A percentile compares a stretch with the other conserved stretches of the same genome.
phyloP scores from a whole-genome alignment of 2,113 vertebrate genomes.

The Erinaceus europaeus region DNA sequence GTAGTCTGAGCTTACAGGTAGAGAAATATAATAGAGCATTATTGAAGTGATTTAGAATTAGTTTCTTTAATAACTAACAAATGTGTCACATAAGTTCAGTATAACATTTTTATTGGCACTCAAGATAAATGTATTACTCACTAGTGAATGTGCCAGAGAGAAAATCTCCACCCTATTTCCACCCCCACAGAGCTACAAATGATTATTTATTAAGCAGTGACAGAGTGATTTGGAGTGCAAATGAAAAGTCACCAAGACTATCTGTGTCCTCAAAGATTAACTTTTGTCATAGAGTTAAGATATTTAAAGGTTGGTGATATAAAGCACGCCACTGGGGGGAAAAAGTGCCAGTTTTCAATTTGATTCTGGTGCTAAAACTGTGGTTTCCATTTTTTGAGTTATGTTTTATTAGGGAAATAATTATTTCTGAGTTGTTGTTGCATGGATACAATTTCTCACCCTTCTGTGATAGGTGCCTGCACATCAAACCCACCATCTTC shows the following conservation, averaged over 20 bases:
- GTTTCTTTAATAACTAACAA: slow-evolving; percentile 67
- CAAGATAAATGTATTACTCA: slow-evolving; percentile 74
- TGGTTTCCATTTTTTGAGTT: neutral
- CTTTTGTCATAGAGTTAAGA: slow-evolving; percentile 15
- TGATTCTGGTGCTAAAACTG: slow-evolving; percentile 34
- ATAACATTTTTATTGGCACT: slow-evolving; percentile 75
- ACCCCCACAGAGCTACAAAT: slow-evolving; percentile 59
- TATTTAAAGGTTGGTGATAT: neutral
- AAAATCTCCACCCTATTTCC: slow-evolving; percentile 72
- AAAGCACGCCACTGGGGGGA: neutral
- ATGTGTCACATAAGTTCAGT: slow-evolving; percentile 68
- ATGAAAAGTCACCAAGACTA: slow-evolving; percentile 62
- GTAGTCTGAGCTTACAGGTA: slow-evolving; percentile 40
- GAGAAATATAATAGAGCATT: slow-evolving; percentile 31
- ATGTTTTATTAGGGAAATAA: too few species aligned
- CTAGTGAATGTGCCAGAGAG: slow-evolving; percentile 60
- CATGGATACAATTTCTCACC: too few species aligned
- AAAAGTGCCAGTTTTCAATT: neutral
- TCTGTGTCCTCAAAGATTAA: slow-evolving; percentile 49
- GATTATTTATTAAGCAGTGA: slow-evolving; percentile 71
- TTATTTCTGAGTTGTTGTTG: too few species aligned
- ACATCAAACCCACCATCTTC: too few species aligned
- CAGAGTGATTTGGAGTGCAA: slow-evolving; percentile 59
- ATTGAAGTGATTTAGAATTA: slow-evolving; percentile 50
- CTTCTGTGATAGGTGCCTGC: too few species aligned